Percentiles rank a stretch among this genome's conserved stretches.
phyloP scores from a whole-genome alignment of 2,888 invertebrate species.

The Scaptomyza polygonia region DNA sequence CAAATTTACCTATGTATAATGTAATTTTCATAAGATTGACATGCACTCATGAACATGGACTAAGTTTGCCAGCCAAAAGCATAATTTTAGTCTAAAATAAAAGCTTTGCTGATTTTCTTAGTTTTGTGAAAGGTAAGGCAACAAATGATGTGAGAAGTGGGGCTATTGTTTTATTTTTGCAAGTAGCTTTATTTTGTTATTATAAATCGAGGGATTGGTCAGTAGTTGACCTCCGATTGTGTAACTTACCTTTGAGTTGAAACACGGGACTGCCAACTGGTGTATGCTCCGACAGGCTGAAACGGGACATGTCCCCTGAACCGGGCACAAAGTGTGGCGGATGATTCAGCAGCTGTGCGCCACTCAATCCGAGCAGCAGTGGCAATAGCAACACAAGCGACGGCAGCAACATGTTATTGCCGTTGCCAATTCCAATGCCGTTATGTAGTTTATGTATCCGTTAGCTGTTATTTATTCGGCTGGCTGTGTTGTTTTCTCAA shows the following conservation, averaged over 20 bases:
- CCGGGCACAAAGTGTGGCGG: slow-evolving; percentile 91
- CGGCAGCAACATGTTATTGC: slow-evolving; percentile 67
- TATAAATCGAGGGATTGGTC: slow-evolving; percentile 42
- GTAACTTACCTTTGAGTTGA: slow-evolving; percentile 88
- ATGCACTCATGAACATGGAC: slow-evolving; percentile 4
- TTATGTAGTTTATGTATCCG: slow-evolving; percentile 65
- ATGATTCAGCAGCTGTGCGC: slow-evolving; percentile 87
- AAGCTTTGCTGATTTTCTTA: slow-evolving; percentile 19
- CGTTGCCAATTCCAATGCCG: slow-evolving; percentile 71
- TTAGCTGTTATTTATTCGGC: slow-evolving; percentile 48
- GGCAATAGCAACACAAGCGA: slow-evolving; percentile 43
- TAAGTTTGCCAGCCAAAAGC: slow-evolving; percentile 18
- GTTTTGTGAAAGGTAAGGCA: slow-evolving; percentile 63
- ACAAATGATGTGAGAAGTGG: slow-evolving; percentile 63
- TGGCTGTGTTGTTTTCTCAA: slow-evolving; percentile 44
- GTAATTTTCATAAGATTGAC: slow-evolving; percentile 19
- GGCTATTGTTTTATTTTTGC: slow-evolving; percentile 51
- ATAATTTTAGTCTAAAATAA: slow-evolving; percentile 27
- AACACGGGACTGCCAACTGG: slow-evolving; percentile 91
- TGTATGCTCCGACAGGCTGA: slow-evolving; percentile 90
- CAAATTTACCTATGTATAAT: slow-evolving; percentile 1
- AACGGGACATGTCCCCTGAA: slow-evolving; percentile 90
- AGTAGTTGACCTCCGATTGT: slow-evolving; percentile 37
- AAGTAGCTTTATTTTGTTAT: slow-evolving; percentile 11
- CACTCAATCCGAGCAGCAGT: slow-evolving; percentile 30